These are phyloP conservation scores for Crypturellus tataupa DNA, from an alignment of 2,797 vertebrate genomes.

Conservation along the genomic window DNA sequence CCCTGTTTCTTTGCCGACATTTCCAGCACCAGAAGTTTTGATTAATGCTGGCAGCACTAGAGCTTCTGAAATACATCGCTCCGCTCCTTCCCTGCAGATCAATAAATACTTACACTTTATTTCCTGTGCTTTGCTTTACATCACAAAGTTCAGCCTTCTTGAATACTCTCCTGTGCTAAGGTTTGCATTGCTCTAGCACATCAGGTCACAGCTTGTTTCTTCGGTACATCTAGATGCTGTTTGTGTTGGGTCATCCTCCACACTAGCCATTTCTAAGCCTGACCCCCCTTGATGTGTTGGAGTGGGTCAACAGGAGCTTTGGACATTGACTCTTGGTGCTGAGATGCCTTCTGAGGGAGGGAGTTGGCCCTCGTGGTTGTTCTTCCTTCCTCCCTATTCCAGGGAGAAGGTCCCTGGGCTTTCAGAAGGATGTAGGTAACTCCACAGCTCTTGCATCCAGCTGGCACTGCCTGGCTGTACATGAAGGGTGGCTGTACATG, in stretches of 20 bases:
- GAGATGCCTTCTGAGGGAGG: not conserved
- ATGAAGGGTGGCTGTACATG: not conserved
- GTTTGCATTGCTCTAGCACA: conserved; percentile 37
- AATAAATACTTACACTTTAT: conserved; percentile 75
- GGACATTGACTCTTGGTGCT: not conserved
- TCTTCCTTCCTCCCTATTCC: not conserved
- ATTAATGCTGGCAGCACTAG: conserved; percentile 63
- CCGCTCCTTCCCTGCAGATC: conserved; percentile 71
- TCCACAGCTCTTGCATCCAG: not conserved
- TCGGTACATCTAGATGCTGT: not conserved
- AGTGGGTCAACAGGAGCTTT: not conserved
- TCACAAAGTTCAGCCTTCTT: conserved; percentile 34
- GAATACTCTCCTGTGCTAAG: not conserved
- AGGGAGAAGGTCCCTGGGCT: not conserved
- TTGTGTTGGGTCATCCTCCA: not conserved
- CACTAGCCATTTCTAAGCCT: not conserved
- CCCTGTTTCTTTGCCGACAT: conserved; percentile 50
- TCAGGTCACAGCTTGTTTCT: conserved; percentile 45
- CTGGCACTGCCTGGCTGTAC: not conserved
- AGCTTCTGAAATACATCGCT: conserved; percentile 73
- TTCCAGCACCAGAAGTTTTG: conserved; percentile 64
- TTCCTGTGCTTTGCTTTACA: conserved; percentile 58
- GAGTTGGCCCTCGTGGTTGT: not conserved
- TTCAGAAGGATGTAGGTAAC: not conserved
- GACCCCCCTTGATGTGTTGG: not conserved